Base-by-base conservation (phyloP, 37 sponge, comb jelly and placozoan species). In the Sycon ciliatum region DNA sequence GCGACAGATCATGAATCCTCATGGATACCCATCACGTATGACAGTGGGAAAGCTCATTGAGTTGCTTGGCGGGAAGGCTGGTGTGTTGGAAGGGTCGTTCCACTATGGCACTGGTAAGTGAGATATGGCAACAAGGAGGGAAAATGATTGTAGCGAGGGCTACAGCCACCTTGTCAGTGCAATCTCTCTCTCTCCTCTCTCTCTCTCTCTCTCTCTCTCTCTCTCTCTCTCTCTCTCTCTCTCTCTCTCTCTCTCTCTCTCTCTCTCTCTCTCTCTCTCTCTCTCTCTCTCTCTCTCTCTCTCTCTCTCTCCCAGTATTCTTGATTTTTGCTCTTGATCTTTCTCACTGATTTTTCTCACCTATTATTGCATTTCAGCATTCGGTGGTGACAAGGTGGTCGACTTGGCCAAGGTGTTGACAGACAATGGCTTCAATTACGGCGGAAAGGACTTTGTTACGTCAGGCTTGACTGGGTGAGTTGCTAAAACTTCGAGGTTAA, bases 1-100 rank as follows among this genome's bases (percentile, higher is more conserved):
- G 54, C n/a, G n/a, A n/a, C 49, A 60, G 63, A 77, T 97, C 83
- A 97, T 97, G 99, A 97, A 97, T 69, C 99, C 99, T 2, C 99
- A 97, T 60, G 99, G 99, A 23, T 97, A 92, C 37, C 99, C 99
- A 32, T 92, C 94, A 28, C 79, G 99, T 6, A 97, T 97, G 99
- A 92, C 99, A 0, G 99, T 97, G 4, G 99, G 99, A 3, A 97
- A 97, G 58, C 83, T 97, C 56, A 86, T 97, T 2, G 99, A 97
- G 69, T 81, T 97, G 29, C 42, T 97, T 18, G 90, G 82, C 1
- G 94, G 94, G 0, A 97, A 97, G 56, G 82, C 94, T 7, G 93
- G 90, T 65, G 93, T 92, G 11, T 69, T 97, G 57, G 78, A 84
- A 31, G 99, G 99, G 4, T 78, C 86, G 39, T 92, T 92, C 38